Base-by-base conservation (phyloP, 2,888 invertebrate genomes). In the Sinelater perroti region DNA sequence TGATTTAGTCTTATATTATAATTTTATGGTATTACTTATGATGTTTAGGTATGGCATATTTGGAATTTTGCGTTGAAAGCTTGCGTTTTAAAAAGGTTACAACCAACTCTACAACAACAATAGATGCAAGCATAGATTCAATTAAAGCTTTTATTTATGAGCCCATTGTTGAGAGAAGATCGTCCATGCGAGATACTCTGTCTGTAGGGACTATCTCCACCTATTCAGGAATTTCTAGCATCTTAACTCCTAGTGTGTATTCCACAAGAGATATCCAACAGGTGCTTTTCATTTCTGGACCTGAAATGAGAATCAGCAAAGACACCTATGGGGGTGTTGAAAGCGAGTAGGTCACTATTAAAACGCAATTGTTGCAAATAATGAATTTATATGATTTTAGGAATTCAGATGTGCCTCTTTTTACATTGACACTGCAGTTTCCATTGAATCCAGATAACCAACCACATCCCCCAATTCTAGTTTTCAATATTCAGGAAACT, bases 61-160 rank as follows among this genome's bases (percentile, higher is more conserved):
- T 88, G 38, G 87, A 88, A 70, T 53, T 87, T 10, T 81, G 80
- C 2, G 66, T 86, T 2, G 87, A 88, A 72, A 83, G 83, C 8
- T 66, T 84, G 5, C 72, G 77, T 49, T 75, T 75, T 44, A 74
- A 70, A 58, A 72, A 71, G 65, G 72, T 78, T 1, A 64, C 60
- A 40, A 78, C 78, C 11, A 71, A 70, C 61, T 70, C 77, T 1
- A 81, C 79, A 3, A 68, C 76, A 13, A 75, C 80, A 1, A 73
- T 77, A 3, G 76, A 77, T 62, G 59, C 75, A 7, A 77, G 76
- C 56, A 62, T 82, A 50, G 76, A 74, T 45, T 77, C 80, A 0
- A 69, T 82, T 30, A 82, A 81, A 73, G 78, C 81, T 18, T 83
- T 84, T 67, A 80, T 81, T 30, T 79, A 82, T 28, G 80, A 82